Evolutionary conservation across 2,113 vertebrate genomes (phyloP), one percentile per base, ranked within the genome.

Genomic region (Aptenodytes patagonicus): DNA sequence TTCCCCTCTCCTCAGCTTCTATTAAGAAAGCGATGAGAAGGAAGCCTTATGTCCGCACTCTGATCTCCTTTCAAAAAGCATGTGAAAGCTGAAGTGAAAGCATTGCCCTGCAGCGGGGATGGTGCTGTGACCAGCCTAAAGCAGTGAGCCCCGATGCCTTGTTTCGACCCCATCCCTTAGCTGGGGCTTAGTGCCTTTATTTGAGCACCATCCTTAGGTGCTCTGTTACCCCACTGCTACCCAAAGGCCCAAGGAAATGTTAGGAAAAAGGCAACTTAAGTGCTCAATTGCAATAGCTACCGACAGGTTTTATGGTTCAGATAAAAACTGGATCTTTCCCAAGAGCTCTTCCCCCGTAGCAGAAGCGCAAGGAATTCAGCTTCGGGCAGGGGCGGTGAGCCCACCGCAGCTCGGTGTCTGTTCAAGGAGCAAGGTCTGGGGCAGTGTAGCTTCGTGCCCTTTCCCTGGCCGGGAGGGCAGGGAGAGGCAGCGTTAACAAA

Each of bases 391-490:
- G 34, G 17, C 4, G 4, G 28, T 42, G 40, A 64, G 71, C 25
- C 25, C n/a, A 7, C 21, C 2, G 0, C 5, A 2, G 42, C 62
- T 87, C 4, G 2, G 72, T 25, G 14, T 32, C 54, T 8, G 9
- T 10, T 34, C 5, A 26, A 9, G 66, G 31, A 62, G 19, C 25
- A 32, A 5, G 44, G 24, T 40, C 38, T 57, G 46, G 28, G 40
- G 24, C 36, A 24, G 18, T 1, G 34, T 10, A 32, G n/a, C 62
- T 69, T 64, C 1, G 0, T 87, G 49, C 38, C 31, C 24, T 54
- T 69, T 66, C 7, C 34, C 49, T 85, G 79, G 31, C 36, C 0
- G 0, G 24, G n/a, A 55, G 24, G 69, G 28, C 14, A 2, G 3
- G n/a, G 32, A 77, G 38, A 68, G 34, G 40, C 14, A 24, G 28